phyloP scores from a whole-genome alignment of 2,797 vertebrate genomes.

The Acipenser oxyrinchus region DNA sequence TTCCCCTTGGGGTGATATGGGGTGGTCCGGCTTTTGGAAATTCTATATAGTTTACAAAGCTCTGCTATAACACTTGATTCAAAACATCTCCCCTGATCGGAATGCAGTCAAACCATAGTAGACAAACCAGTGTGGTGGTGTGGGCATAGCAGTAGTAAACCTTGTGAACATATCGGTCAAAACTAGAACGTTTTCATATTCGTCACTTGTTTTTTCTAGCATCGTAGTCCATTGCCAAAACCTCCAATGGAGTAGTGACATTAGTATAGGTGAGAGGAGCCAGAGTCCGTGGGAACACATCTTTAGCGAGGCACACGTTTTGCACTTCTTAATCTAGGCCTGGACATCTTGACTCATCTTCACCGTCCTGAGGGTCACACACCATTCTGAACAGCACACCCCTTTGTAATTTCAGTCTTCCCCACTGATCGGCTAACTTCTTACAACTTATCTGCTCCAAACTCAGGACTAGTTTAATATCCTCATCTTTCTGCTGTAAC shows the following conservation, averaged over 20 bases:
- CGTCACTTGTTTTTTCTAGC: conserved; percentile 8
- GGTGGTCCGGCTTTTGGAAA: conserved; percentile 13
- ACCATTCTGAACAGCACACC: too few relatives aligned
- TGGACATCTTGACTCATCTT: background rate
- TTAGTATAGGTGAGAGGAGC: background rate
- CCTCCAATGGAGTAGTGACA: conserved; percentile 11
- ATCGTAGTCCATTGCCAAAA: conserved; percentile 16
- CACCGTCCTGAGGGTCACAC: too few relatives aligned
- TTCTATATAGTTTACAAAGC: conserved; percentile 16
- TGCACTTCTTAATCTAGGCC: background rate
- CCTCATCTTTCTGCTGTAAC: too few relatives aligned
- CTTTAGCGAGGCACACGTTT: background rate
- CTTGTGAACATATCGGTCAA: conserved; percentile 14
- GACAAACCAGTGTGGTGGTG: conserved; percentile 22
- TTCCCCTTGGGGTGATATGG: conserved; percentile 23
- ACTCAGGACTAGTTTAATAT: too few relatives aligned
- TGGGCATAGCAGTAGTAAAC: conserved; percentile 1
- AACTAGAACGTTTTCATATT: conserved; percentile 19
- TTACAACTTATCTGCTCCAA: too few relatives aligned
- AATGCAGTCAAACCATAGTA: conserved; percentile 18
- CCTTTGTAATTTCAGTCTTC: too few relatives aligned
- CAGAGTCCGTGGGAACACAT: background rate
- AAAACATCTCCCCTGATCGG: conserved; percentile 17
- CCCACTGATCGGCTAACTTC: too few relatives aligned
- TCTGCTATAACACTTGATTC: conserved; percentile 21